Conservation (phyloP, 2,797 vertebrate genomes). For the Prionace glauca region DNA sequence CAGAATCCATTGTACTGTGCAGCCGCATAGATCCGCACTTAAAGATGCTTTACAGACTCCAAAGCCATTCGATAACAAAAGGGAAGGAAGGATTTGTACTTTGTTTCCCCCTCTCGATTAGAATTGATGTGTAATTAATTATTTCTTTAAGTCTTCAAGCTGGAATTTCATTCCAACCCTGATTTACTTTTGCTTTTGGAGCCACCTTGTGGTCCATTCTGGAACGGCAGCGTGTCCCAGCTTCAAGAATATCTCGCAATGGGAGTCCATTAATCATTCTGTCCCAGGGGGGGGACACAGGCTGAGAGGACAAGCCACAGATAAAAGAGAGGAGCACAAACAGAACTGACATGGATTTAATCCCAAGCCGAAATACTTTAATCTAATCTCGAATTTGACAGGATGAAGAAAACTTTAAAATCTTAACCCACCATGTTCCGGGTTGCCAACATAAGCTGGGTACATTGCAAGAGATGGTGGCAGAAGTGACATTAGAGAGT, state of each 20-base stretch:
- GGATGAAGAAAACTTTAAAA: neutral
- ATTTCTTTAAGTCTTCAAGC: neutral
- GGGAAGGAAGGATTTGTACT: no score
- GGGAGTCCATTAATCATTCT: neutral
- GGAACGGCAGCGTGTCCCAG: neutral
- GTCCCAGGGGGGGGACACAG: neutral
- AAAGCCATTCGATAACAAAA: neutral
- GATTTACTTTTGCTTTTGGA: constrained; percentile 17
- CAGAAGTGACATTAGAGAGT: neutral
- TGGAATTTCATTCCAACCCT: neutral
- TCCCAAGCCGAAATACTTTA: neutral
- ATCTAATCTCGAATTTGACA: neutral
- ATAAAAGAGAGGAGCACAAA: neutral
- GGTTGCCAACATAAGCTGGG: no score
- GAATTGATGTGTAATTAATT: neutral
- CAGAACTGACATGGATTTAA: neutral
- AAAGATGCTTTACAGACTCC: neutral
- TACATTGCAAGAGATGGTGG: no score
- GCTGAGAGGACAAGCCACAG: neutral
- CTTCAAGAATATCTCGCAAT: neutral
- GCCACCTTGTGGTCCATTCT: neutral
- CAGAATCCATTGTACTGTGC: neutral
- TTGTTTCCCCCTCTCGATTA: neutral
- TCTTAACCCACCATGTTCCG: neutral
- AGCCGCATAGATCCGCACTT: neutral